Evolutionary conservation across 2,113 vertebrate species (phyloP).

Genomic region (Marcusenius ussheri): DNA sequence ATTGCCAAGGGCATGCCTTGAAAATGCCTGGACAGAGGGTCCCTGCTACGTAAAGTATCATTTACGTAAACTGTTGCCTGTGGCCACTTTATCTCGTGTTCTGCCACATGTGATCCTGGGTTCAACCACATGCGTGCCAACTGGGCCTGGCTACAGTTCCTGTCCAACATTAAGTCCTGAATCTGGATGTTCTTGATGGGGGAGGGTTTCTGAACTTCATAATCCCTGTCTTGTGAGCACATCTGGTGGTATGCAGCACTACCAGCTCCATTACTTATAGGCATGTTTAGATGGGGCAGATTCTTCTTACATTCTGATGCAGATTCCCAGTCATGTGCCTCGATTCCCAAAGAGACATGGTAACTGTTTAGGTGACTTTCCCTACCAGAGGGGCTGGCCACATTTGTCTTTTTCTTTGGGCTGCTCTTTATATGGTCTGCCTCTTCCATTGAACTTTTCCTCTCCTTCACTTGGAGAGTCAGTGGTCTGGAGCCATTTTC

Average conservation of each 20-base stretch:
- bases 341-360: background rate
- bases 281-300: background rate
- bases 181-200: background rate
- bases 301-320: background rate
- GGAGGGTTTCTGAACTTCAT: background rate
- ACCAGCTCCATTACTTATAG: constrained; percentile 8
- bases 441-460: constrained; percentile 19
- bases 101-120: constrained; percentile 3
- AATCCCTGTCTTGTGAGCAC: background rate
- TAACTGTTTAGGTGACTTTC: background rate
- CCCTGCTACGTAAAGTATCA: background rate
- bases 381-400: background rate
- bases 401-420: background rate
- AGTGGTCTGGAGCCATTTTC: constrained; percentile 14
- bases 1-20: background rate
- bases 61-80: background rate
- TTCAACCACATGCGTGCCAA: background rate
- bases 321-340: background rate
- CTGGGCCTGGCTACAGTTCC: background rate
- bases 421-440: background rate
- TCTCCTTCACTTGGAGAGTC: constrained; percentile 24
- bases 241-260: background rate
- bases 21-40: background rate
- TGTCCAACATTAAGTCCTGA: constrained; percentile 27
- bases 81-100: constrained; percentile 17